Evolutionary conservation across 2,113 vertebrate genomes (phyloP).

Genomic region (Tragelaphus strepsiceros): DNA sequence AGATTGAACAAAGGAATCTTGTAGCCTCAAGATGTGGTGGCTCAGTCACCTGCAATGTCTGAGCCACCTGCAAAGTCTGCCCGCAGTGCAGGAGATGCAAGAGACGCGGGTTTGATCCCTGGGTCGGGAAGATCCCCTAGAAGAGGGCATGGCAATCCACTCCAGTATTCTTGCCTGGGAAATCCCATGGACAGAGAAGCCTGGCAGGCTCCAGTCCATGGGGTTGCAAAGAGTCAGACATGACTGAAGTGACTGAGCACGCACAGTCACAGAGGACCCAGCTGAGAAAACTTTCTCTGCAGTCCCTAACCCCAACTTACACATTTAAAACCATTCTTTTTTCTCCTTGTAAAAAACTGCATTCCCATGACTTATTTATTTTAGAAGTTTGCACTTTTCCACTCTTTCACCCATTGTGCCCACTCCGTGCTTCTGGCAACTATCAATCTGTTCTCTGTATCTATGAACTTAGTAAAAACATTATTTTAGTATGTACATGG

Average conservation of each 20-base stretch:
- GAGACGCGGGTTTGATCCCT: not conserved
- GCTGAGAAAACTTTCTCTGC: conserved; percentile 24
- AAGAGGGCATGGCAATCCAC: not conserved
- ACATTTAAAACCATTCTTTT: not conserved
- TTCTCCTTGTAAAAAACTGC: not conserved
- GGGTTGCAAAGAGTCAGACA: not conserved
- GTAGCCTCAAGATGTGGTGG: not conserved
- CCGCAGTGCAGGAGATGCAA: not conserved
- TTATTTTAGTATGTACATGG: not conserved
- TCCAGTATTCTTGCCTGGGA: not conserved
- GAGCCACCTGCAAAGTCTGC: not conserved
- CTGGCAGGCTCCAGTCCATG: not conserved
- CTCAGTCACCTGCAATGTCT: not conserved
- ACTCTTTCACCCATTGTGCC: not conserved
- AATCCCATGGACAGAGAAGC: not conserved
- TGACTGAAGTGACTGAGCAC: not conserved
- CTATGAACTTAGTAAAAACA: not conserved
- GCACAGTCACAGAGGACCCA: not conserved
- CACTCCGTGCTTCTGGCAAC: not conserved
- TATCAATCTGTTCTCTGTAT: not conserved
- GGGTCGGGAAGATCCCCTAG: not conserved
- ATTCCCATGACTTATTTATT: not conserved
- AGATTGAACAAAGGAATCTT: conserved; percentile 1
- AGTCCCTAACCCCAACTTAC: not conserved
- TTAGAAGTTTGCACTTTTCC: not conserved